A percentile compares a stretch with the other conserved stretches of the same genome.
These are phyloP conservation scores for Pyrochroa serraticornis DNA, from an alignment of 2,888 invertebrate species.

Conservation along the genomic window DNA sequence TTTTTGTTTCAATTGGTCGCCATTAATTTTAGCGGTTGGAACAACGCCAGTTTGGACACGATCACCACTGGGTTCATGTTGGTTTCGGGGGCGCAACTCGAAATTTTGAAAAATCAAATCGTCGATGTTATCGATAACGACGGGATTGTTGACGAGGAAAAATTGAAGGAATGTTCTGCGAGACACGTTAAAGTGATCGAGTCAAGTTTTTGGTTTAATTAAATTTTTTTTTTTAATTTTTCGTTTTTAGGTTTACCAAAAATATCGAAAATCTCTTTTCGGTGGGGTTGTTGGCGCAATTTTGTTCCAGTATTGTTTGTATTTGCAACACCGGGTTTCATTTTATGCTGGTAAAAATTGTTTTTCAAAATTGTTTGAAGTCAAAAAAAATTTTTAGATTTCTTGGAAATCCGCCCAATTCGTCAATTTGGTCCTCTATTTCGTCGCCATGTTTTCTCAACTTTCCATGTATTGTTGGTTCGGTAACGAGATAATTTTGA, in stretches of 20 bases:
- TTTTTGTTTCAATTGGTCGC: slow-evolving; percentile 3
- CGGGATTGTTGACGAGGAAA: neutral
- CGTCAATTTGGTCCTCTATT: neutral
- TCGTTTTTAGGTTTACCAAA: neutral
- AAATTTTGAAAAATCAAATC: neutral
- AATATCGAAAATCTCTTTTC: neutral
- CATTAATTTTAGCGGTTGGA: neutral
- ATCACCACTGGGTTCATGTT: neutral
- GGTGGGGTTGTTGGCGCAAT: neutral
- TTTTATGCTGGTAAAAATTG: slow-evolving; percentile 3
- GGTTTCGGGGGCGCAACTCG: neutral
- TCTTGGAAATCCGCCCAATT: slow-evolving; percentile 1
- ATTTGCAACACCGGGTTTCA: slow-evolving; percentile 4
- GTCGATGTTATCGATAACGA: neutral
- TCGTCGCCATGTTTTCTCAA: neutral
- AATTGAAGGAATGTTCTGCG: neutral
- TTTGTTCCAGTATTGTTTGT: slow-evolving; percentile 1
- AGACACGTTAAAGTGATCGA: neutral
- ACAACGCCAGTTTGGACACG: neutral
- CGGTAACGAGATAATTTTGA: slow-evolving; percentile 5
- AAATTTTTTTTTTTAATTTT: neutral
- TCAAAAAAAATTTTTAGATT: neutral
- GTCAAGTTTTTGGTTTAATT: neutral
- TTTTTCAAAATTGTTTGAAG: neutral
- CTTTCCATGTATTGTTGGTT: slow-evolving; percentile 6